Evolutionary conservation across 2,113 vertebrate genomes (phyloP), one percentile per base, ranked within the genome.

Genomic region (Lepisosteus osseus): DNA sequence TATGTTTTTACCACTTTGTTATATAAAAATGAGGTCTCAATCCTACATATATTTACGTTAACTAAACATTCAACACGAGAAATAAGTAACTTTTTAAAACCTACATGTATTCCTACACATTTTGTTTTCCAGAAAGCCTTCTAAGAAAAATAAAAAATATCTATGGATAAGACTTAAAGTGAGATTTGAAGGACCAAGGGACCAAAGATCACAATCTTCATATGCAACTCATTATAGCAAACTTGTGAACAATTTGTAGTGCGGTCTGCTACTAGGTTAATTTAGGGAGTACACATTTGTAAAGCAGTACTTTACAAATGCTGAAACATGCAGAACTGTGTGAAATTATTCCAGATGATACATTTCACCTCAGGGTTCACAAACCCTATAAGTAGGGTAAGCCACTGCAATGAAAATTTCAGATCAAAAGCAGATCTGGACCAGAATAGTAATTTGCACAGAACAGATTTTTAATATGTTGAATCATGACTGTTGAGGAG

Each of bases 321-420:
- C 76, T 76, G 74, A 70, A 76, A 78, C 63, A 69, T 14, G 61
- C 68, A 69, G 61, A 29, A 29, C 71, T 76, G 78, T 76, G 77
- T 81, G 83, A 82, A 81, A 83, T 78, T 78, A 77, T 81, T 77
- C 79, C 77, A 82, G 80, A 84, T 84, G 83, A 74, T 77, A 78
- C 62, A 75, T 54, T 68, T 74, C 54, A 76, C 77, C 71, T 74
- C 67, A 55, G 43, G 6, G 55, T 45, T 29, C 64, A 77, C 64
- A 74, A 76, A 59, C 66, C 64, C 68, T 72, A 17, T 71, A 79
- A 80, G 75, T 68, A 17, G 15, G 15, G 15, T 17, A 17, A 17
- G 15, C 71, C 76, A 67, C 61, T 54, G 66, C 65, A 29, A 69
- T 65, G 54, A 15, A 64, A 64, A 17, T 64, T 3, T 17, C 41